Evolutionary conservation across 2,797 vertebrate genomes (phyloP), one percentile per base, ranked within the genome.

Genomic region (Kryptolebias ocellatus): DNA sequence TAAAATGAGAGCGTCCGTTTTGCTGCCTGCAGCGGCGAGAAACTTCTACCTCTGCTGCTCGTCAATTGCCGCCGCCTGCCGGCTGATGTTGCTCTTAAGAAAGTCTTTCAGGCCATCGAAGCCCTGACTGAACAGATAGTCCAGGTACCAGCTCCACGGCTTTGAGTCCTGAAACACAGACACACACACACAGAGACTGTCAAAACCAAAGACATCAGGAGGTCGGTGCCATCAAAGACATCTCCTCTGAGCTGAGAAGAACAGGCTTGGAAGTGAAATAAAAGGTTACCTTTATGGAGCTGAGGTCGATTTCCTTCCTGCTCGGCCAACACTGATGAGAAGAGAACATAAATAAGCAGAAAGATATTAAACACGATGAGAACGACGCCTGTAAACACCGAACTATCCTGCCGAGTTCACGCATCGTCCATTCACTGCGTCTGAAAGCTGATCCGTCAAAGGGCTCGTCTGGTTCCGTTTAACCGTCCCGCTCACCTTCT

Each of bases 131-230:
- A 95, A 95, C 67, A 99, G 93, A 89, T 95, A 98, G 69, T 98
- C 90, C 93, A 96, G 82, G 75, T 98, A 99, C 93, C 93, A 95
- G 74, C 88, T 91, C 98, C 97, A 98, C 18, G 70, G 92, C 84
- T 88, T 95, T 56, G 94, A 92, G 12, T 70, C 53, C 94, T 94
- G 68, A 65, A 82, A 91, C 53, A 78, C 44, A 74, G 15, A 12
- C 20, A 24, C 20, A 24, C 20, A 24, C 20, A 24, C 12, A 42
- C 54, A 27, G 24, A 16, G 2, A 0, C 11, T 54, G 53, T 72
- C 46, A 73, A 39, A 45, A 57, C 16, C 12, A 15, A 47, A 64
- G 60, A 58, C 65, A 57, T 73, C 63, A 63, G 17, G 72, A 57
- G 60, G 65, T 24, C 45, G 20, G 20, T 24, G 20, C 20, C 20